Conservation (phyloP, 2,797 vertebrate genomes). For the Lepilemur septentrionalis region DNA sequence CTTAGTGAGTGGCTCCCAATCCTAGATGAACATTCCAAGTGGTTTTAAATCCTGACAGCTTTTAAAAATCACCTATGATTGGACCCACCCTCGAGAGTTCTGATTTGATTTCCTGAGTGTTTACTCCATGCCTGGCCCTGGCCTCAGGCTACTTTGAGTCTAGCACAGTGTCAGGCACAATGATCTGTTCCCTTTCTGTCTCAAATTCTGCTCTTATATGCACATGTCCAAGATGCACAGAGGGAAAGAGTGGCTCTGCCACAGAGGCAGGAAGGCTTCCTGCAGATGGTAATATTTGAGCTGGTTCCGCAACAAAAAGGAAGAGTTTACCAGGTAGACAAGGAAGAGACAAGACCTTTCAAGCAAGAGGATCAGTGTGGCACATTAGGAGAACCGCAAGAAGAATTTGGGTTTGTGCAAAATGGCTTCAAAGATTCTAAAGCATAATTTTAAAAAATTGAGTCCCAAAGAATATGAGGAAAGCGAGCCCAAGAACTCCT, state of each 20-base stretch:
- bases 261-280: background rate
- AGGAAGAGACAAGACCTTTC: background rate
- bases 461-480: background rate
- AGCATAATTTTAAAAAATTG: background rate
- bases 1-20: background rate
- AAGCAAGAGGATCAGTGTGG: background rate
- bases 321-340: background rate
- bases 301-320: background rate
- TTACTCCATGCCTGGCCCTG: background rate
- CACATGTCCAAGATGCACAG: background rate
- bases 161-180: background rate
- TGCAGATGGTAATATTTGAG: background rate
- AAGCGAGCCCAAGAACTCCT: background rate
- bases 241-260: background rate
- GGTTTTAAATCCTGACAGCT: background rate
- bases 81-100: background rate
- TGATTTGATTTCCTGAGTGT: background rate
- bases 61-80: background rate
- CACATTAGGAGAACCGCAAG: background rate
- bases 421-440: background rate
- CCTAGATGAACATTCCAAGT: background rate
- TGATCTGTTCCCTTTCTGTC: background rate
- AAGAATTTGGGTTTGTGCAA: background rate
- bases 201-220: background rate
- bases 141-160: background rate